Evolutionary conservation across 2,888 invertebrate genomes (phyloP), one percentile per base, ranked within the genome.

Genomic region (Trissolcus brochymenae): DNA sequence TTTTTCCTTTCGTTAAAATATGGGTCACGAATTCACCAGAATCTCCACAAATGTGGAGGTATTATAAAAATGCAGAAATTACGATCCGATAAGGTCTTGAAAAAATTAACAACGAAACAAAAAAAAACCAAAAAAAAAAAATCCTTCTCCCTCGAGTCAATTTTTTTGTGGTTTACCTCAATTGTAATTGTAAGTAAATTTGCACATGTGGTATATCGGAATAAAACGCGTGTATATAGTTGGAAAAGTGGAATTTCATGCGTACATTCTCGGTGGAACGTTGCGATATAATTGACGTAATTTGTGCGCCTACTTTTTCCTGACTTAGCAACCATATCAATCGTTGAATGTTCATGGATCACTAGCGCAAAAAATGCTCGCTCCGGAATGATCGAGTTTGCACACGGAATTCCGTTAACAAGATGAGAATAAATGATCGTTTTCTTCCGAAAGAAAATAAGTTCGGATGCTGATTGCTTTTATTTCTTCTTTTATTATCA

Each of bases 231-330:
- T 35, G 25, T 25, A 6, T 25, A n/a, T 1, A 11, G 35, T 3
- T 50, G 50, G 73, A 55, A 61, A 66, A 72, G 60, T 65, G 65
- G 72, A 54, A 72, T 60, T 65, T 59, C 65, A 60, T 60, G 72
- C 65, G 72, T 61, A 61, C 61, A 16, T 66, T 66, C 56, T 51
- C 50, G 53, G 21, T 73, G 64, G 40, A 66, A 73, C 16, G 50
- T 66, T 66, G 55, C 73, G 60, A 55, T 66, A 74, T 74, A 74
- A 74, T 74, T 62, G 66, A 74, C 62, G 67, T 53, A 74, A 66
- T 67, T 74, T 62, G 51, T 66, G 40, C 46, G n/a, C 67, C 60
- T 54, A 49, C 54, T 21, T 64, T 59, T 57, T 53, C 49, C 71
- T 55, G 62, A 41, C 64, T 50, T 57, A 50, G 62, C 53, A 71